Percentiles rank a stretch among this genome's conserved stretches.
These are phyloP conservation scores for Coleophora deauratella DNA, from an alignment of 2,888 invertebrate species.

Conservation along the genomic window DNA sequence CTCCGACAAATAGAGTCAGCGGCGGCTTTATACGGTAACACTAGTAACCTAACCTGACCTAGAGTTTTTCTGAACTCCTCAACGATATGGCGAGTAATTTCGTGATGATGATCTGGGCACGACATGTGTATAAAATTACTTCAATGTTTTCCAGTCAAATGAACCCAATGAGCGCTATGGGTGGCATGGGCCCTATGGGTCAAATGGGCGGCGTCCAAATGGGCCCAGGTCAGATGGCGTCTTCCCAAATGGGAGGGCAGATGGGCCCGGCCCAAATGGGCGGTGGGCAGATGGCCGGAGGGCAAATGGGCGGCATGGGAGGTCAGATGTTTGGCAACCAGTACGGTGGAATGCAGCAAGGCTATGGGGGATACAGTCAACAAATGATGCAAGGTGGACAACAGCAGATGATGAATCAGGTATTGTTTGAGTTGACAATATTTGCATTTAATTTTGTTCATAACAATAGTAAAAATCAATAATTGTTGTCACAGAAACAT, in stretches of 20 bases:
- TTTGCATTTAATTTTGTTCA: no score
- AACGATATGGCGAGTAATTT: no score
- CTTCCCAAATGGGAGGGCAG: constrained; percentile 50
- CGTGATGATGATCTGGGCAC: no score
- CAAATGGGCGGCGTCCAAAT: constrained; percentile 51
- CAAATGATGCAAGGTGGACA: constrained; percentile 71
- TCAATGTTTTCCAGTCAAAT: constrained; percentile 60
- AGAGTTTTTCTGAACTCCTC: no score
- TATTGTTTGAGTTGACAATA: constrained; percentile 15
- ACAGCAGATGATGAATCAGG: constrained; percentile 71
- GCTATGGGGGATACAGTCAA: constrained; percentile 58
- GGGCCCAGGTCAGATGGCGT: constrained; percentile 54
- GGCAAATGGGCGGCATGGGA: constrained; percentile 66
- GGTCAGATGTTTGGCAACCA: constrained; percentile 76
- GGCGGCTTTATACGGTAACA: no score
- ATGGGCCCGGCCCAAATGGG: constrained; percentile 53
- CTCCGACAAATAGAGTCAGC: no score
- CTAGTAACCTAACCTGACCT: no score
- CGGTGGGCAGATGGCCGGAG: constrained; percentile 50
- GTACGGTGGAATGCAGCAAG: constrained; percentile 77
- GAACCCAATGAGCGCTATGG: constrained; percentile 62
- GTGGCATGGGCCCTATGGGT: constrained; percentile 60
- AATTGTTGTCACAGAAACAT: no score
- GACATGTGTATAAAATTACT: no score
- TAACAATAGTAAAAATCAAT: neutral